Evolutionary conservation across 2,888 invertebrate species (phyloP), one percentile per base, ranked within the genome.

Genomic region (Tetragonula carbonaria): DNA sequence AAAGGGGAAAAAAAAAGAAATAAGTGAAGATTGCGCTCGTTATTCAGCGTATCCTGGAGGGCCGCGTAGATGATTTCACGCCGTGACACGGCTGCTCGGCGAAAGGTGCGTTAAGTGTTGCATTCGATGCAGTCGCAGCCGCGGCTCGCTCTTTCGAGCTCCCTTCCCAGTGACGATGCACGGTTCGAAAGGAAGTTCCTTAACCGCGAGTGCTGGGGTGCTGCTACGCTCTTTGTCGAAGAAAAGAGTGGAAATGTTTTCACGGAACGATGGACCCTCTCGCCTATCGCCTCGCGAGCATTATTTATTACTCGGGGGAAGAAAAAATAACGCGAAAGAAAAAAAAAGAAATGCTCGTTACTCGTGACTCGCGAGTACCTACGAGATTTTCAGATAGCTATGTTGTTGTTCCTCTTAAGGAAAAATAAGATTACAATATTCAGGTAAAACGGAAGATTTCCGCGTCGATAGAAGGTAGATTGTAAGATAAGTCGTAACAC

Each of bases 31-130:
- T 82, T 53, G 78, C 63, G 86, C 85, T 89, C 89, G 80, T 89
- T 89, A 89, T 88, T 89, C 84, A 82, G 80, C 80, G 75, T 71
- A 72, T 82, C 76, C 78, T 66, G 86, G 82, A 84, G 86, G 67
- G 75, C 68, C 70, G 76, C 55, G 80, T 76, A 84, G 84, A 85
- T 85, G 85, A 84, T 76, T 85, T 84, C 85, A 77, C 84, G 78
- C 75, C 78, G 78, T 81, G 78, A 82, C 78, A 78, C 81, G 77
- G 78, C 73, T 55, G 81, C 86, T 85, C 86, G 82, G 77, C 85
- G 78, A 73, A 84, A 82, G 85, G 82, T 85, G 84, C 84, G 80
- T 83, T 23, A 74, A 85, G 85, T 85, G 85, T 84, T 74, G 84
- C 85, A 71, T 84, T 85, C 85, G 85, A 84, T 77, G 84, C 76